Percentiles rank a stretch among this genome's conserved stretches.
Evolutionary conservation across 1,140 invertebrate genomes (phyloP).

Genomic region (Chrysoperla carnea): DNA sequence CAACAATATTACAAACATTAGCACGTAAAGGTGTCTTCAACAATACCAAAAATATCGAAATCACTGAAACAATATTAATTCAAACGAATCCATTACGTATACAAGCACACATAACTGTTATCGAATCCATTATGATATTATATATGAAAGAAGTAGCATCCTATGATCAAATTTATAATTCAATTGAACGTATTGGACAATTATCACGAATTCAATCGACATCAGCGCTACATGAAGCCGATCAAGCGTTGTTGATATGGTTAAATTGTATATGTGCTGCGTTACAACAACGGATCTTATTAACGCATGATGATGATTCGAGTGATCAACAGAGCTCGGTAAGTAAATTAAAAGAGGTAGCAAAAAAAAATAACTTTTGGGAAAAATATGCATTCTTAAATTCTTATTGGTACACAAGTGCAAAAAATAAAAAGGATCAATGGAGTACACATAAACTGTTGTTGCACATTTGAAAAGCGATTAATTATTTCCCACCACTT

Average conservation of each 20-base stretch:
- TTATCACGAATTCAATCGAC: slow-evolving; percentile 24
- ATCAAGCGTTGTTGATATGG: slow-evolving; percentile 81
- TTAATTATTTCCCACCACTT: too few species aligned
- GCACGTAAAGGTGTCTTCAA: slow-evolving; percentile 82
- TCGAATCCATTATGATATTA: slow-evolving; percentile 90
- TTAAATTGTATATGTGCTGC: slow-evolving; percentile 71
- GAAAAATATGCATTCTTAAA: too few species aligned
- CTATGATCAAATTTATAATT: slow-evolving; percentile 68
- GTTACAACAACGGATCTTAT: slow-evolving; percentile 38
- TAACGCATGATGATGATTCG: neutral
- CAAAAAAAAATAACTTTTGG: slow-evolving; percentile 18
- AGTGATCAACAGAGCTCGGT: slow-evolving; percentile 2
- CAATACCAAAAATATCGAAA: slow-evolving; percentile 64
- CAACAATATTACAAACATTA: slow-evolving; percentile 82
- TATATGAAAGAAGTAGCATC: slow-evolving; percentile 89
- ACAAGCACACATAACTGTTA: slow-evolving; percentile 89
- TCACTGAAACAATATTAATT: slow-evolving; percentile 91
- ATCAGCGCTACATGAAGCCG: slow-evolving; percentile 49
- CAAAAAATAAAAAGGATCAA: too few species aligned
- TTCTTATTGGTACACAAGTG: too few species aligned
- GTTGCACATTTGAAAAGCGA: too few species aligned
- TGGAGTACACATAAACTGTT: too few species aligned
- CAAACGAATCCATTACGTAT: slow-evolving; percentile 90
- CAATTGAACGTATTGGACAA: slow-evolving; percentile 53
- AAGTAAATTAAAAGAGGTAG: neutral